phyloP scores from a whole-genome alignment of 1,140 invertebrate genomes.

The Temnothorax curvispinosus region DNA sequence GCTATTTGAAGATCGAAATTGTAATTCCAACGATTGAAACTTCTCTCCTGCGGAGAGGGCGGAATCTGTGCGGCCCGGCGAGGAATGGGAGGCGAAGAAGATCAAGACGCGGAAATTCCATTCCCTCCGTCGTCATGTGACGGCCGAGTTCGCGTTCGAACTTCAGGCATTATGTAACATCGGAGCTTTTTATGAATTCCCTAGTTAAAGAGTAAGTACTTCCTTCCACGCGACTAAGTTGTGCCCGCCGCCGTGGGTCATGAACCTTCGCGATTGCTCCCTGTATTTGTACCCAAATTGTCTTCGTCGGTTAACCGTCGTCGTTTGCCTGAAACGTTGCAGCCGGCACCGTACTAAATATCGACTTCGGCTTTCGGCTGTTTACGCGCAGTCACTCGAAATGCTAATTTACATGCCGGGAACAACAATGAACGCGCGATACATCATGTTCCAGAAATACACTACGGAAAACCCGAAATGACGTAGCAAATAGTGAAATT shows the following conservation, averaged over 20 bases:
- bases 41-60: conserved; percentile 14
- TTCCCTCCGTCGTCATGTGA: conserved; percentile 40
- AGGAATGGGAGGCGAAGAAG: conserved; percentile 10
- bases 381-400: conserved; percentile 15
- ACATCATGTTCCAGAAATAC: conserved; percentile 40
- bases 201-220: conserved; percentile 33
- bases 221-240: conserved; percentile 39
- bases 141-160: conserved; percentile 41
- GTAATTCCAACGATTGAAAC: conserved; percentile 55
- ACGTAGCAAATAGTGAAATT: conserved; percentile 33
- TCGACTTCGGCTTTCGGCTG: conserved; percentile 1
- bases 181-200: conserved; percentile 45
- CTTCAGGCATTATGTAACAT: conserved; percentile 49
- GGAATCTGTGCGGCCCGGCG: conserved; percentile 26
- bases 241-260: conserved; percentile 1
- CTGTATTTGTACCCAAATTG: background rate
- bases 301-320: conserved; percentile 7
- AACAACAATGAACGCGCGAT: conserved; percentile 25
- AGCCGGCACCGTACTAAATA: conserved; percentile 13
- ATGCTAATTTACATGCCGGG: conserved; percentile 42
- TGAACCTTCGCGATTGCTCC: conserved; percentile 5
- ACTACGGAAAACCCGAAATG: conserved; percentile 36
- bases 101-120: conserved; percentile 60
- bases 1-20: conserved; percentile 67
- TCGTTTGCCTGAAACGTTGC: conserved; percentile 13